Evolutionary conservation across 2,113 vertebrate species (phyloP).

Genomic region (Lucifuga dentata): DNA sequence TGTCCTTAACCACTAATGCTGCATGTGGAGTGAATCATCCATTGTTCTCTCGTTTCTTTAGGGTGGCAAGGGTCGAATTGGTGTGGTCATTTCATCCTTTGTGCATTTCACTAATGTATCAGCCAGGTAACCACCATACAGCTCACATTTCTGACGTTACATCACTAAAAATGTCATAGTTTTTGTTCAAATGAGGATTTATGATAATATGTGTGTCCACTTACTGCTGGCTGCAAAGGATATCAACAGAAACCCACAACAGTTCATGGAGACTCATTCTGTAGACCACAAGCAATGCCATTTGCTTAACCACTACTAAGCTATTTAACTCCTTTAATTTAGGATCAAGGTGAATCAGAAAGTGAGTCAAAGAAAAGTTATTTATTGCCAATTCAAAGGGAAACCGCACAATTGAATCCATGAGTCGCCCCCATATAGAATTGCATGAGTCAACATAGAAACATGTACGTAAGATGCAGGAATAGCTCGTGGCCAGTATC

Average conservation of each 20-base stretch:
- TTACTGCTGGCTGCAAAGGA: slow-evolving; percentile 2
- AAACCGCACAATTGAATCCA: slow-evolving; percentile 41
- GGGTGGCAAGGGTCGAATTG: slow-evolving; percentile 95
- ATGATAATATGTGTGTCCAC: slow-evolving; percentile 6
- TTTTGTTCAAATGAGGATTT: slow-evolving; percentile 4
- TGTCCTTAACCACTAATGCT: slow-evolving; percentile 11
- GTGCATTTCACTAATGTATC: slow-evolving; percentile 96
- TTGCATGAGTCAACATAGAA: slow-evolving; percentile 69
- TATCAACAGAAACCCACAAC: slow-evolving; percentile 36
- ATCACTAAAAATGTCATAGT: slow-evolving; percentile 16
- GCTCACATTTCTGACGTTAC: slow-evolving; percentile 2
- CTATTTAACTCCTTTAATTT: slow-evolving; percentile 38
- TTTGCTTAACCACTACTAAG: slow-evolving; percentile 14
- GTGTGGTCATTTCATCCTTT: slow-evolving; percentile 94
- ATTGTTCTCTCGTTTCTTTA: slow-evolving; percentile 61
- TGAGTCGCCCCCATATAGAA: slow-evolving; percentile 70
- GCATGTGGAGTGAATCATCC: slow-evolving; percentile 32
- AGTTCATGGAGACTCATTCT: slow-evolving; percentile 15
- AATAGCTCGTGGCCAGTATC: slow-evolving; percentile 59
- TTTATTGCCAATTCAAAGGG: slow-evolving; percentile 28
- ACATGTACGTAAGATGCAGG: slow-evolving; percentile 26
- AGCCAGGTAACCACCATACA: slow-evolving; percentile 86
- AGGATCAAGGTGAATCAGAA: slow-evolving; percentile 61
- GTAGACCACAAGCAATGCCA: slow-evolving; percentile 40
- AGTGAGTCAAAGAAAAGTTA: slow-evolving; percentile 52